These are phyloP conservation scores for Podilymbus podiceps DNA, from an alignment of 2,113 vertebrate genomes.

Conservation along the genomic window DNA sequence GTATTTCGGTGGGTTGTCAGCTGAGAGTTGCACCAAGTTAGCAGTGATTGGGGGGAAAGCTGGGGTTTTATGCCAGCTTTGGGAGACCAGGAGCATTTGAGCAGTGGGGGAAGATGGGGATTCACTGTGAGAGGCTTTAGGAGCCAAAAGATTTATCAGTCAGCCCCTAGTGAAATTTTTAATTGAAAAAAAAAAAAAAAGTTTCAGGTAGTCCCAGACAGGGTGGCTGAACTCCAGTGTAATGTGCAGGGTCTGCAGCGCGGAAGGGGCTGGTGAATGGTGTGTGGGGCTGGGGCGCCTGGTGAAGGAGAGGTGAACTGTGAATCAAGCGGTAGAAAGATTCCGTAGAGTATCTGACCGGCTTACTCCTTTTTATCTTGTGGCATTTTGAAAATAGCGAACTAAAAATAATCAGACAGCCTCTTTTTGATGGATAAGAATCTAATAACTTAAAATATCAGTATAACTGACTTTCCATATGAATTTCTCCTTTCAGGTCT, in stretches of 20 bases:
- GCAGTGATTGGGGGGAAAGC: background rate
- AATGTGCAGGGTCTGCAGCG: background rate
- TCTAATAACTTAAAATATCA: background rate
- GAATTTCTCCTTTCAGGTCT: constrained; percentile 21
- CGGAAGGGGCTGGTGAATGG: background rate
- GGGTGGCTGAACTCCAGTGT: background rate
- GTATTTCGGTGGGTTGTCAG: background rate
- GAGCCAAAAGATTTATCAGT: background rate
- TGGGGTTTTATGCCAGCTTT: background rate
- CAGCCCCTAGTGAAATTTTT: background rate
- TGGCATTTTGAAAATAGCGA: background rate
- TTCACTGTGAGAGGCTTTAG: background rate
- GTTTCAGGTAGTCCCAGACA: background rate
- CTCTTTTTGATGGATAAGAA: background rate
- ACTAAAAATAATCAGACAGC: background rate
- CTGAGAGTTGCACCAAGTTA: background rate
- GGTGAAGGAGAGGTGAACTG: background rate
- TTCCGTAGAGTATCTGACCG: background rate
- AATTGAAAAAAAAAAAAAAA: background rate
- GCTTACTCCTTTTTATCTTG: background rate
- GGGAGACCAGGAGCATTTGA: background rate
- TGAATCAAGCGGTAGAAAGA: background rate
- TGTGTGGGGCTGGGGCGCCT: background rate
- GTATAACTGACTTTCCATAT: background rate
- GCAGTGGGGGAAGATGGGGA: background rate